Evolutionary conservation across 2,113 vertebrate genomes (phyloP).

Genomic region (Crypturellus undulatus): DNA sequence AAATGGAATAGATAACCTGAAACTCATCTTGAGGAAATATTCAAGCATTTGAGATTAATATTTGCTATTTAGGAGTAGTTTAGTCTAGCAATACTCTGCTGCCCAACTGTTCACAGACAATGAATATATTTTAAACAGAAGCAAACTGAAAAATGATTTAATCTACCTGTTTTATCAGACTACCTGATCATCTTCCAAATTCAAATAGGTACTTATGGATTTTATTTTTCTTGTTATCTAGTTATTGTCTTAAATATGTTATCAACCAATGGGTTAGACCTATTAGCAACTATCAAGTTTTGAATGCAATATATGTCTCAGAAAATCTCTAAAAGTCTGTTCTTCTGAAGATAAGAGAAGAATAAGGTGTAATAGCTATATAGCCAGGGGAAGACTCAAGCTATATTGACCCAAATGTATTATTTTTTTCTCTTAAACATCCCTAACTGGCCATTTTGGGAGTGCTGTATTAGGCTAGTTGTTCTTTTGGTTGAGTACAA

Average conservation of each 20-base stretch:
- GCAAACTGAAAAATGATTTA: background rate
- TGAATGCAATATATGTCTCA: background rate
- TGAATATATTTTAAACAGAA: background rate
- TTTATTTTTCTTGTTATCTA: background rate
- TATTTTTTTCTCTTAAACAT: background rate
- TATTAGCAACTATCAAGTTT: background rate
- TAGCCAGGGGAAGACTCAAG: background rate
- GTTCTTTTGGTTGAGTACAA: background rate
- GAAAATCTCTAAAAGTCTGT: background rate
- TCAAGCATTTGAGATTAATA: slow-evolving; percentile 8
- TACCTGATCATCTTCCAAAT: background rate
- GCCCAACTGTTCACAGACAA: background rate
- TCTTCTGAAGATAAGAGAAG: background rate
- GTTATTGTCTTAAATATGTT: background rate
- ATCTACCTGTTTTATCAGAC: background rate
- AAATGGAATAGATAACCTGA: slow-evolving; percentile 34
- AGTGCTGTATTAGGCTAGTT: background rate
- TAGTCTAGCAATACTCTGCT: background rate
- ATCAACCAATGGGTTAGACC: background rate
- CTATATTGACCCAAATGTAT: background rate
- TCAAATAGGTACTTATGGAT: background rate
- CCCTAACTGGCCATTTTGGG: background rate
- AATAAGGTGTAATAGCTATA: background rate
- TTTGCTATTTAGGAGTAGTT: slow-evolving; percentile 32
- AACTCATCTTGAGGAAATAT: slow-evolving; percentile 28